Evolutionary conservation across 2,888 invertebrate species (phyloP).

Genomic region (Dasypolia templi): DNA sequence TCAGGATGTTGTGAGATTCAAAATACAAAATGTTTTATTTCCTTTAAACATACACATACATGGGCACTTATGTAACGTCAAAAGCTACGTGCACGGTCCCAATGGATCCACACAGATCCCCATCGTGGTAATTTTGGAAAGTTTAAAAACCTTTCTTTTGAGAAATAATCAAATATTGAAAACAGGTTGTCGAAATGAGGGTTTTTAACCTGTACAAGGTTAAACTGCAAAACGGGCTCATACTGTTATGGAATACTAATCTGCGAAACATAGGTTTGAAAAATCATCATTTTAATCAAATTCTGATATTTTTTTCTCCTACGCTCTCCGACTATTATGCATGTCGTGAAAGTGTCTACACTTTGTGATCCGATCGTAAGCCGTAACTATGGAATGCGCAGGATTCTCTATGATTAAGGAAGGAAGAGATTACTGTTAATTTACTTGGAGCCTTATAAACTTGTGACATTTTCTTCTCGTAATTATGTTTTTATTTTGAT

Average conservation of each 20-base stretch:
- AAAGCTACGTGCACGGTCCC: too few species aligned
- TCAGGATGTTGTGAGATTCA: too few species aligned
- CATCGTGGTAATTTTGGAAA: background rate
- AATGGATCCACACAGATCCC: too few species aligned
- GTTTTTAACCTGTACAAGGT: background rate
- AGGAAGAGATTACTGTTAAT: constrained; percentile 52
- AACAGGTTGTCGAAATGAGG: background rate
- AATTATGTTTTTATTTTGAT: constrained; percentile 50
- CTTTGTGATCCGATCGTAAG: constrained; percentile 33
- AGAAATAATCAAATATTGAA: background rate
- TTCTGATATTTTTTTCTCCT: constrained; percentile 8
- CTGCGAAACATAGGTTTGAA: background rate
- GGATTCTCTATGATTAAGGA: constrained; percentile 53
- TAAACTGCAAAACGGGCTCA: background rate
- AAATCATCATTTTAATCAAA: too few species aligned
- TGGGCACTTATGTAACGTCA: too few species aligned
- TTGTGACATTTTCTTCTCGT: constrained; percentile 30
- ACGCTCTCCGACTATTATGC: constrained; percentile 24
- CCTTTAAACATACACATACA: too few species aligned
- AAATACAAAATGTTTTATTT: too few species aligned
- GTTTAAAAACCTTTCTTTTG: background rate
- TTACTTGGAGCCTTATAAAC: constrained; percentile 31
- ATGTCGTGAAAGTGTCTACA: constrained; percentile 47
- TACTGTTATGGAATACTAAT: background rate
- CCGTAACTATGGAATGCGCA: constrained; percentile 51